Base-by-base conservation (phyloP, 2,888 invertebrate genomes). In the Nasonia oneida region DNA sequence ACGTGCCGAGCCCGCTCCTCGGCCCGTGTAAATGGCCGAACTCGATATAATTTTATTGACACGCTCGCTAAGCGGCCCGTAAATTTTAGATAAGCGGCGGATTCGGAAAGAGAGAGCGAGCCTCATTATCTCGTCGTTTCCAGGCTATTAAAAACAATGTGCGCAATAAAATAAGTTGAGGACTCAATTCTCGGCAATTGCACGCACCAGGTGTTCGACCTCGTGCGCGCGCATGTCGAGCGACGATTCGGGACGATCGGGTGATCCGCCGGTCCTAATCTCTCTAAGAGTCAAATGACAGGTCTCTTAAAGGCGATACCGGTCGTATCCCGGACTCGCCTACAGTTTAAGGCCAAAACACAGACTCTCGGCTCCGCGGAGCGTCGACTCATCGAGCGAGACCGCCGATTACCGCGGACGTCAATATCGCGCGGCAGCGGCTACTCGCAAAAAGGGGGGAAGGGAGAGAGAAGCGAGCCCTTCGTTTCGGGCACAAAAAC, bases 251-350 rank as follows among this genome's bases (percentile, higher is more conserved):
- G 0, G 10, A 61, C 12, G 23, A 67, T 67, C 33, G 29, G 33
- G 33, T 33, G 12, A 6, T 67, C 10, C 33, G 23, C 15, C 2
- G 12, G 14, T 29, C 29, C 29, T 33, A 29, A 67, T 33, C 29
- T 29, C 33, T 67, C 67, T 67, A 67, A 67, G 12, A 67, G 67
- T 67, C 67, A 67, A 67, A 67, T 67, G 33, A 67, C 67, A 29
- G 67, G 67, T 29, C 67, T 67, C 29, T 67, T 67, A 67, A 67
- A 67, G 33, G 8, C 8, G 61, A n/a, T 67, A 33, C 33, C 12
- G 15, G 33, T 8, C 67, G 33, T 67, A 33, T 67, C 15, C 67
- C 14, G 67, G 33, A 33, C 67, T 67, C 67, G 33, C 67, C 67
- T 67, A 67, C 67, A 67, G 33, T 67, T 67, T 33, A 67, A 67